Percentiles rank a stretch among this genome's conserved stretches.
phyloP scores from a whole-genome alignment of 2,797 vertebrate species.

The Scarus forsteni region DNA sequence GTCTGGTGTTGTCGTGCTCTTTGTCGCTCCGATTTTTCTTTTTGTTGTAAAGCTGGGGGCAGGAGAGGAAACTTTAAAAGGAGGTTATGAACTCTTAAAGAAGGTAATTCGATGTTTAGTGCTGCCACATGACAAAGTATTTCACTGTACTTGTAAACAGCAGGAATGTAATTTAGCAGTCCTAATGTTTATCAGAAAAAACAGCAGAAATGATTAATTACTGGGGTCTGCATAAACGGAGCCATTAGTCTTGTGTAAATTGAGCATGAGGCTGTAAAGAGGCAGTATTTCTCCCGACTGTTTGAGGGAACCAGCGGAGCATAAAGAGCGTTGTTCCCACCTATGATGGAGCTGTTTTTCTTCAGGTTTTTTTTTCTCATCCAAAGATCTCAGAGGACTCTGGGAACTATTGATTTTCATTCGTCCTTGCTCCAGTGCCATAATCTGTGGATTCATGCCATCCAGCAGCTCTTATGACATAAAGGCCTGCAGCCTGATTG shows the following conservation, averaged over 20 bases:
- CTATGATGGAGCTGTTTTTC: conserved; percentile 22
- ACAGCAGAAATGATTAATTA: conserved; percentile 22
- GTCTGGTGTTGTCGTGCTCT: not conserved
- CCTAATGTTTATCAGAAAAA: not conserved
- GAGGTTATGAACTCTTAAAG: not conserved
- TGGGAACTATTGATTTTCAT: conserved; percentile 65
- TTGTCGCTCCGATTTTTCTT: conserved; percentile 1
- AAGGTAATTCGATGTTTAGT: not conserved
- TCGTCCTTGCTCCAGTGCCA: conserved; percentile 40
- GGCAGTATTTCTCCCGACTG: conserved; percentile 10
- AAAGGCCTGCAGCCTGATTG: conserved; percentile 53
- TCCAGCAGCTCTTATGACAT: conserved; percentile 46
- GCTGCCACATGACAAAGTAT: not conserved
- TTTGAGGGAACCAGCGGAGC: conserved; percentile 25
- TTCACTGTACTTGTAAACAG: conserved; percentile 2
- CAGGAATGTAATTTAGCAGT: not conserved
- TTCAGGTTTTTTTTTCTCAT: conserved; percentile 9
- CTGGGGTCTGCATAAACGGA: conserved; percentile 15
- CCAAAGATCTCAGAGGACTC: conserved; percentile 43
- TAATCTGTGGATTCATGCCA: conserved; percentile 65
- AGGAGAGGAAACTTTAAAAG: not conserved
- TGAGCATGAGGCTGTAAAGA: conserved; percentile 13
- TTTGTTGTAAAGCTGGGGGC: conserved; percentile 5
- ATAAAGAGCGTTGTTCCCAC: conserved; percentile 31
- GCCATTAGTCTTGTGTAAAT: conserved; percentile 9